Percentiles rank a stretch among this genome's conserved stretches.
Evolutionary conservation across 2,888 invertebrate species (phyloP).

Genomic region (Tetragnatha montana): DNA sequence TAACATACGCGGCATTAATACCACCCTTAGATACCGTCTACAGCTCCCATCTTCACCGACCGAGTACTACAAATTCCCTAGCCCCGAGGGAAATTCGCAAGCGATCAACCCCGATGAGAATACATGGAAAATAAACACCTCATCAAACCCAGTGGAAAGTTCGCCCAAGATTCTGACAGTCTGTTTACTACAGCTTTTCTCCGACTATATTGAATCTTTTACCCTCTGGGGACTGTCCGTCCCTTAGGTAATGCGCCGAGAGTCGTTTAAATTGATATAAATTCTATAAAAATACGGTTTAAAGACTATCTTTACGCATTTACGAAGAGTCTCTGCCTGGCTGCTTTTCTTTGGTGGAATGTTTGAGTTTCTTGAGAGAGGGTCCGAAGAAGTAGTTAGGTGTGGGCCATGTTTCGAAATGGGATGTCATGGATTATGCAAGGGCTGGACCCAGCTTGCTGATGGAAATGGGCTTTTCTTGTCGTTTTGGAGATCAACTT

Average conservation of each 20-base stretch:
- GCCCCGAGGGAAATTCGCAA: constrained; percentile 44
- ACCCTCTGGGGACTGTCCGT: constrained; percentile 21
- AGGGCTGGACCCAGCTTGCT: constrained; percentile 6
- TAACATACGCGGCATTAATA: too few relatives aligned
- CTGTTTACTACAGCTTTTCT: constrained; percentile 48
- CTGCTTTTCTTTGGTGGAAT: background rate
- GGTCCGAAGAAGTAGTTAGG: constrained; percentile 2
- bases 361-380: background rate
- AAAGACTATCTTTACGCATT: constrained; percentile 45
- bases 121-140: constrained; percentile 55
- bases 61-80: constrained; percentile 40
- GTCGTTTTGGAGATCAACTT: background rate
- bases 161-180: constrained; percentile 40
- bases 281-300: constrained; percentile 64
- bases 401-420: constrained; percentile 14
- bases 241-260: constrained; percentile 53
- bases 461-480: constrained; percentile 19
- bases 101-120: background rate
- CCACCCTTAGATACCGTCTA: too few relatives aligned
- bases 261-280: constrained; percentile 63
- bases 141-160: constrained; percentile 29
- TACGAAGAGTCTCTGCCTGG: constrained; percentile 30
- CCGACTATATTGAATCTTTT: constrained; percentile 31
- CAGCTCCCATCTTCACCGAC: constrained; percentile 25
- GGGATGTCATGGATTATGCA: constrained; percentile 27